phyloP scores from a whole-genome alignment of 1,140 invertebrate species.

The silkworm (Bombyx mori) region ASM3026992v2 NC_085135.1:2360501-2361000 shows the following conservation, averaged over 20 bases:
- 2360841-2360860: constrained; percentile 12
- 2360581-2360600: too few species aligned
- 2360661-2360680: background rate
- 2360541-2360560: too few species aligned
- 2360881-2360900: background rate
- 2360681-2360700: background rate
- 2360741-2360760: constrained; percentile 9
- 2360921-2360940: background rate
- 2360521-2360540: too few species aligned
- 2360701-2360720: constrained; percentile 15
- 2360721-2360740: constrained; percentile 7
- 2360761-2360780: constrained; percentile 17
- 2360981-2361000: too few species aligned
- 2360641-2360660: constrained; percentile 20
- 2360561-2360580: too few species aligned
- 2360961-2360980: too few species aligned
- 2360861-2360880: background rate
- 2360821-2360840: constrained; percentile 15
- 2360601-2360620: too few species aligned
- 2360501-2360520: too few species aligned
- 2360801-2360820: constrained; percentile 26
- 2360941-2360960: too few species aligned
- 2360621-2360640: too few species aligned
- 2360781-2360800: constrained; percentile 12
- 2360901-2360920: background rate